Base-by-base conservation (phyloP, 2,888 invertebrate genomes). In the Portevinia maculata region DNA sequence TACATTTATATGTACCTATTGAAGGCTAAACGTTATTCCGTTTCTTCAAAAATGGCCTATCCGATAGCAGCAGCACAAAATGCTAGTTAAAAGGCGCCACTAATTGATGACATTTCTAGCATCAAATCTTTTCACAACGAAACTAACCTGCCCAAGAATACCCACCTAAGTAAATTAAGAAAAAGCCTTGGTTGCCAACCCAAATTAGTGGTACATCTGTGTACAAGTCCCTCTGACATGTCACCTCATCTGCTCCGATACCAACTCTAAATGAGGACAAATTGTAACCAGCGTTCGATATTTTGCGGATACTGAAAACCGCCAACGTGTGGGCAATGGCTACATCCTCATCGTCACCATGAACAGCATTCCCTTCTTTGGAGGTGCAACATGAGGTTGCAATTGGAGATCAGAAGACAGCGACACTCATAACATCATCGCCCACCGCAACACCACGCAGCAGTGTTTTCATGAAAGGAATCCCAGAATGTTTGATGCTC, bases 351-450 rank as follows among this genome's bases (percentile, higher is more conserved):
- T 69, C 70, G 37, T 53, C 70, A 76, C 60, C 55, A 19, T 9
- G 24, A 21, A 15, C 17, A 39, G 44, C 9, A 55, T 32, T 65
- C 34, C 21, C 52, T 79, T 48, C 46, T 7, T 8, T 13, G 3
- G 28, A 46, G 67, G 41, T 67, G 79, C 70, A 79, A 64, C 62
- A 62, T 57, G 55, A 50, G 17, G 52, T 55, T 53, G 65, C 76
- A 70, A 71, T 71, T 62, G 70, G 39, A 59, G 71, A 62, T 65
- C 71, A 41, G 24, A 71, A 71, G 70, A 76, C 76, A 81, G 53
- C 21, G 48, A 76, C 65, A 60, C 76, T 83, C 81, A 83, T 76
- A 76, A 83, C 71, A 71, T 76, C 76, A 44, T 59, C 78, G 71
- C 71, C 71, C 79, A 73, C 79, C 71, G 65, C 73, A 13, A 39